These are phyloP conservation scores for Phasianus colchicus DNA, from an alignment of 2,113 vertebrate species.

Conservation along the genomic window DNA sequence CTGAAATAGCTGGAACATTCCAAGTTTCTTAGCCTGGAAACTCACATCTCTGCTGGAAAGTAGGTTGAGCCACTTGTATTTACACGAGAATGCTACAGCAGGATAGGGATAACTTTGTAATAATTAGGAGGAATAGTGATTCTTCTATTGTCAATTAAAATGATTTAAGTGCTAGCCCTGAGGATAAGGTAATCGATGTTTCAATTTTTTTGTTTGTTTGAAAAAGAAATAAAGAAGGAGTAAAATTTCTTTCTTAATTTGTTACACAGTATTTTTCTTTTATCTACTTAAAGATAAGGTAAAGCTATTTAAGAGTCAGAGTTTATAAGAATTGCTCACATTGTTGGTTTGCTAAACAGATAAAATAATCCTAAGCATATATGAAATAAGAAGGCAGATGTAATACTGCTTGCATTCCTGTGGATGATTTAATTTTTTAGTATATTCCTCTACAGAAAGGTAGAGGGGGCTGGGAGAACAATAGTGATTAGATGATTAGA, in stretches of 20 bases:
- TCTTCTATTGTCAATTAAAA: neutral
- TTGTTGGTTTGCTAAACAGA: neutral
- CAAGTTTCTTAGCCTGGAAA: constrained; percentile 56
- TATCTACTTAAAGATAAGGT: neutral
- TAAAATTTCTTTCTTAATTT: neutral
- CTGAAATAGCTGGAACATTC: constrained; percentile 76
- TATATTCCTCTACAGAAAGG: neutral
- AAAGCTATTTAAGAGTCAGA: neutral
- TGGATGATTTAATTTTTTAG: neutral
- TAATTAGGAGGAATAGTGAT: neutral
- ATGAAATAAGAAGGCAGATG: neutral
- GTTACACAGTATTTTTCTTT: neutral
- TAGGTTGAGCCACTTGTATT: constrained; percentile 30
- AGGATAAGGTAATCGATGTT: neutral
- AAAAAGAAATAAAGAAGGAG: neutral
- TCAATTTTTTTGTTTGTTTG: neutral
- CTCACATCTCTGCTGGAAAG: constrained; percentile 50
- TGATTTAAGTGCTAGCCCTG: neutral
- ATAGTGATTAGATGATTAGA: neutral
- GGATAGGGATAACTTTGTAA: neutral
- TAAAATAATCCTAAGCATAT: neutral
- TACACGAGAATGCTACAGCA: constrained; percentile 41
- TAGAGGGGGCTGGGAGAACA: neutral
- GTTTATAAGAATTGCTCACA: neutral
- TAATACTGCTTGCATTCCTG: neutral